phyloP scores from a whole-genome alignment of 2,888 invertebrate species.

The Apoda limacodes region DNA sequence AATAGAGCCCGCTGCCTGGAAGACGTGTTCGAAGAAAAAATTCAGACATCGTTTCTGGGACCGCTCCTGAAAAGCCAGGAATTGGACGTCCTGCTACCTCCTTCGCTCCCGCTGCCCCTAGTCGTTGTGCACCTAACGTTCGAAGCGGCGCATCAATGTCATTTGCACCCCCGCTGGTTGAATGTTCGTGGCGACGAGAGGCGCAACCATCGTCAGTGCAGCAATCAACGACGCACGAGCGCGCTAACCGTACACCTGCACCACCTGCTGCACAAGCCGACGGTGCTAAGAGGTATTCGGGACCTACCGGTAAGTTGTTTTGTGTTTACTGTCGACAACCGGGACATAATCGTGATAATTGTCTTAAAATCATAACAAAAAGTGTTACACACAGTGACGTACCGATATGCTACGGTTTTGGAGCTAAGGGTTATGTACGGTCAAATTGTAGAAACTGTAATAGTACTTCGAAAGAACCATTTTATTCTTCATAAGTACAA shows the following conservation, averaged over 20 bases:
- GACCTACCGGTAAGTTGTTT: neutral
- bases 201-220: neutral
- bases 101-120: neutral
- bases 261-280: neutral
- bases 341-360: slow-evolving; percentile 7
- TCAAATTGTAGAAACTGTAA: slow-evolving; percentile 4
- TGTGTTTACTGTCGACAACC: slow-evolving; percentile 9
- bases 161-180: neutral
- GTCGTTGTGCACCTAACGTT: neutral
- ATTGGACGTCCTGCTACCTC: no score
- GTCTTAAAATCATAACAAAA: slow-evolving; percentile 1
- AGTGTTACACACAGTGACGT: neutral
- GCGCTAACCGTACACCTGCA: neutral
- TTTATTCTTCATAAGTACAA: neutral
- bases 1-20: slow-evolving; percentile 8
- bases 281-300: neutral
- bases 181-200: neutral
- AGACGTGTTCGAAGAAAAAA: slow-evolving; percentile 3
- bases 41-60: no score
- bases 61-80: neutral
- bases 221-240: neutral
- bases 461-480: neutral
- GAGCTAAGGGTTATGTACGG: slow-evolving; percentile 5
- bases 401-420: slow-evolving; percentile 8
- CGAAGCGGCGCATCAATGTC: no score